phyloP scores from a whole-genome alignment of 2,797 vertebrate genomes.

The Pyrocephalus nanus region DNA sequence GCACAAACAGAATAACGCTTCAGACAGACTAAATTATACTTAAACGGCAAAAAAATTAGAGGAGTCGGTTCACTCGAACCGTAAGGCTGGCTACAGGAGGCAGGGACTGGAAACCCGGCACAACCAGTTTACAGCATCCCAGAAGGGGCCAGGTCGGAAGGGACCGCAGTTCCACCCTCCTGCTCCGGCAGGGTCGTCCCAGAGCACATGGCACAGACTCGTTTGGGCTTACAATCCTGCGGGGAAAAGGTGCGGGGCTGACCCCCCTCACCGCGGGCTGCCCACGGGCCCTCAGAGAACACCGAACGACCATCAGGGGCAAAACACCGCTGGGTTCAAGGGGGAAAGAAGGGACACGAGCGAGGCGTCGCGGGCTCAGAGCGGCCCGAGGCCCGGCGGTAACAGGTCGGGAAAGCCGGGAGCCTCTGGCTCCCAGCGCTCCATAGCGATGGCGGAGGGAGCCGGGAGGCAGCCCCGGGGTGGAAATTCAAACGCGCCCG shows the following conservation, averaged over 20 bases:
- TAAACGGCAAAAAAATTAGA: fast-evolving
- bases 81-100: not conserved
- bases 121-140: not conserved
- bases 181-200: not conserved
- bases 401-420: not conserved
- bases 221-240: fast-evolving
- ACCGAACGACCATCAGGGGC: not conserved
- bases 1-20: not conserved
- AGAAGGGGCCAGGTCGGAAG: not conserved
- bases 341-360: not conserved
- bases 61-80: not conserved
- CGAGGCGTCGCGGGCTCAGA: not conserved
- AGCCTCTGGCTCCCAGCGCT: not conserved
- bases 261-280: not conserved
- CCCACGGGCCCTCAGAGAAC: fast-evolving
- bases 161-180: not conserved
- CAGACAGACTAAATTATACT: not conserved
- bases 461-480: not conserved
- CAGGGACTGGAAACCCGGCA: not conserved
- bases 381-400: not conserved
- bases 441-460: fast-evolving
- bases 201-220: not conserved
- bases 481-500: not conserved
- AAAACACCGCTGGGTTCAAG: fast-evolving
- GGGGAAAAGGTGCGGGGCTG: not conserved